Evolutionary conservation across 2,113 vertebrate species (phyloP).

Genomic region (Sorex fumeus): DNA sequence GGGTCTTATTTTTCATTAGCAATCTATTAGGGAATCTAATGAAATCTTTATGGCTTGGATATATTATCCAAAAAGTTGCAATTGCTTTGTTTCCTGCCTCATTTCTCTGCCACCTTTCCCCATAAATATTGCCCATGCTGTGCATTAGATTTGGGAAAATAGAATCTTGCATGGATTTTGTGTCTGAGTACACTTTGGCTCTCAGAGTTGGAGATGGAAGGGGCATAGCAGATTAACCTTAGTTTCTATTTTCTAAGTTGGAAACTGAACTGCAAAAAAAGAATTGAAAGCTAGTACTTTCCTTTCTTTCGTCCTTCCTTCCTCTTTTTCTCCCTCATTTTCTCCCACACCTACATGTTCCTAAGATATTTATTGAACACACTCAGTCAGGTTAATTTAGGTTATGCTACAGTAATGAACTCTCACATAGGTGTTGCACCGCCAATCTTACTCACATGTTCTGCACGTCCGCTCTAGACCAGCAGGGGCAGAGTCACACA

Average conservation of each 20-base stretch:
- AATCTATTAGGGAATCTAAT: conserved; percentile 90
- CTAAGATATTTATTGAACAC: background rate
- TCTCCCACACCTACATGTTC: background rate
- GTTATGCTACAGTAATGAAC: background rate
- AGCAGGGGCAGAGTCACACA: background rate
- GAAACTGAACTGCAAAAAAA: conserved; percentile 1
- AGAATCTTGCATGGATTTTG: conserved; percentile 58
- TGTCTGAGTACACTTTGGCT: background rate
- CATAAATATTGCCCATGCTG: conserved; percentile 71
- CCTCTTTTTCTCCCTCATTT: background rate
- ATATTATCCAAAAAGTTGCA: conserved; percentile 85
- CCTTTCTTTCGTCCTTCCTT: background rate
- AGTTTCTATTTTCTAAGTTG: background rate
- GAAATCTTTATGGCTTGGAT: conserved; percentile 90
- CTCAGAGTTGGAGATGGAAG: background rate
- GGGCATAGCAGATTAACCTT: background rate
- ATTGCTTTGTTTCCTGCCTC: conserved; percentile 86
- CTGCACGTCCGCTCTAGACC: background rate
- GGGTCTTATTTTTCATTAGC: conserved; percentile 90
- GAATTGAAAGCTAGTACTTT: background rate
- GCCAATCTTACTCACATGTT: background rate
- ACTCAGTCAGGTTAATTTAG: background rate
- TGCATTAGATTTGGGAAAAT: conserved; percentile 58
- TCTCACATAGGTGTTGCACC: background rate
- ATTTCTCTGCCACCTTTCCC: conserved; percentile 80